Conservation (phyloP, 2,113 vertebrate genomes). For the Cyanoderma ruficeps region DNA sequence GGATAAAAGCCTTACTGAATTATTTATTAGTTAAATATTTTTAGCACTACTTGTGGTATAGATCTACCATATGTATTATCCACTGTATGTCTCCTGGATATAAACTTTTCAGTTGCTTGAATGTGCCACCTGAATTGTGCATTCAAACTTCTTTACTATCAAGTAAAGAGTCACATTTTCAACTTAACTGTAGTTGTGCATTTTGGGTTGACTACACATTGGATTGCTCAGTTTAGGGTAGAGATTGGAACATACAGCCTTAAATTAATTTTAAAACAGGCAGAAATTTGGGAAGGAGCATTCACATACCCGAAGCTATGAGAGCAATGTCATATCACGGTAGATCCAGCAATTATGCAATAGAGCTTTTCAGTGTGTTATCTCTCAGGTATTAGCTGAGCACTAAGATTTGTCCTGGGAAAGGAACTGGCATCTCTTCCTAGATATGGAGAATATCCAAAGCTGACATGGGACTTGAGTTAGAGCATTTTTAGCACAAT, state of each 20-base stretch:
- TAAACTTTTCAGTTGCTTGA: not conserved
- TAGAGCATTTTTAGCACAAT: not conserved
- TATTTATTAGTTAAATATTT: not conserved
- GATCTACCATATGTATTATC: not conserved
- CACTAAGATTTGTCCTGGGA: not conserved
- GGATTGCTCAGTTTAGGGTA: not conserved
- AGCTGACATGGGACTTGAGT: not conserved
- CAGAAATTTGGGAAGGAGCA: not conserved
- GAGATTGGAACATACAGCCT: not conserved
- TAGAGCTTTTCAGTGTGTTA: not conserved
- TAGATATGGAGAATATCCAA: not conserved
- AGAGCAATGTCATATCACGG: not conserved
- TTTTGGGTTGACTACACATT: not conserved
- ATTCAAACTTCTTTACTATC: not conserved
- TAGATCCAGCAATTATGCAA: not conserved
- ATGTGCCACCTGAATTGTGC: not conserved
- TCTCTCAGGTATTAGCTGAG: not conserved
- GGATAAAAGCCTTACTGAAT: not conserved
- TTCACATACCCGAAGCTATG: not conserved
- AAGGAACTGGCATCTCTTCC: not conserved
- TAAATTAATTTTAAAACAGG: not conserved
- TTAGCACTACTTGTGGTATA: not conserved
- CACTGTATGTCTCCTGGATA: not conserved
- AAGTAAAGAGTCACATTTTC: not conserved
- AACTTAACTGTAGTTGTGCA: not conserved